Evolutionary conservation across 2,888 invertebrate species (phyloP), one percentile per base, ranked within the genome.

Genomic region (Melanchra persicariae): DNA sequence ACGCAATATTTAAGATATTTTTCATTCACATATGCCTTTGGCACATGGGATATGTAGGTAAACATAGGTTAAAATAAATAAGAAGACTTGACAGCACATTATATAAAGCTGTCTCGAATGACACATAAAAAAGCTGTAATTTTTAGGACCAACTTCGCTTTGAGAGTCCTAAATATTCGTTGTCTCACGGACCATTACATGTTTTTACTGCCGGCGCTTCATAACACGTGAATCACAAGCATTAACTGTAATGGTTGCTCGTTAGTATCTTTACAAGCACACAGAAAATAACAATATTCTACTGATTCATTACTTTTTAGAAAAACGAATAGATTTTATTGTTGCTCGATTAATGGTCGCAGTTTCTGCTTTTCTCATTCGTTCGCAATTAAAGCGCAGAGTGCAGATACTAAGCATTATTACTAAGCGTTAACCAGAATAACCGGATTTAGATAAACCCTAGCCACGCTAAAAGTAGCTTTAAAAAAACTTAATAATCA

Each of bases 371-470:
- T 55, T 55, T 22, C 30, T 15, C 3, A 57, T 57, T 76, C n/a
- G 8, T 47, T 12, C 22, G 37, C 22, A 6, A 57, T 51, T 63
- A 64, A 58, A 63, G 22, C 26, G 30, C 40, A 58, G 24, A 52
- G 22, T 30, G 30, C 40, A 58, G 24, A 52, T 30, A 52, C 52
- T 55, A 47, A 66, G 19, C 58, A 64, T 67, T 59, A 70, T 70
- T 63, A 51, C 54, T 66, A 52, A 72, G 54, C n/a, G 30, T 26
- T 40, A 59, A 82, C 71, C 37, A 69, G 83, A 68, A 63, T 64
- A 75, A 75, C 75, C 47, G 43, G 83, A 77, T 70, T 66, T 61
- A 63, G 60, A 78, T 69, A 74, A 70, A 62, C 40, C 30, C n/a
- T 66, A 54, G 55, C 49, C 22, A 57, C 12, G 43, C 70, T 76